Evolutionary conservation across 2,797 vertebrate species (phyloP), one percentile per base, ranked within the genome.

Genomic region (Ctenopoma kingsleyae): DNA sequence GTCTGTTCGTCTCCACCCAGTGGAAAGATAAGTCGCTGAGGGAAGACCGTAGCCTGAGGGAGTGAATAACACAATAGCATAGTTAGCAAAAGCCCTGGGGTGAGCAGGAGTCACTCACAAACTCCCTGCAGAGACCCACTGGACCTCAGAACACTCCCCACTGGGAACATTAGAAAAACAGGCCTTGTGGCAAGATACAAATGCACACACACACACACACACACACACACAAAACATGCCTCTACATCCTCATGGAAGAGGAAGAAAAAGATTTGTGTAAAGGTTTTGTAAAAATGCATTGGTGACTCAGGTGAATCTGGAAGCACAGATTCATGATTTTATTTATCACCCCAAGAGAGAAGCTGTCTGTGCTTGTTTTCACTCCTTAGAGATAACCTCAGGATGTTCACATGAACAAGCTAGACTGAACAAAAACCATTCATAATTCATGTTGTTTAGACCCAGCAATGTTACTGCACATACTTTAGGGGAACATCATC

Each of bases 381-480:
- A 5, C 52, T 16, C 16, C 19, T 32, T 67, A 49, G 52, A 67
- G 8, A 66, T 66, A 19, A 61, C 30, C 17, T 57, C 50, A 46
- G 47, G 38, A 54, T 66, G 17, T 63, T 61, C 43, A 36, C 61
- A 49, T 51, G 30, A 76, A 67, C 35, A 35, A 71, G 48, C 51
- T n/a, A 36, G 38, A 38, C 9, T 35, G 55, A 82, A 53, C 55
- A 71, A 38, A 40, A 79, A 54, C 20, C 73, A 82, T 89, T 82
- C 67, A 70, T 85, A 85, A 86, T 70, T 52, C 69, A 85, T 40
- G 35, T 63, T 67, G 72, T 86, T 83, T 52, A 55, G 54, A 78
- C 67, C 22, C 50, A 41, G 41, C 62, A 52, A 75, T 67, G 85
- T 75, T 83, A 85, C 68, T 47, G 20, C 71, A 74, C 56, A 75